Percentiles rank a stretch among this genome's conserved stretches.
These are phyloP conservation scores for Poeciliopsis prolifica DNA, from an alignment of 2,113 vertebrate genomes.

Conservation along the genomic window DNA sequence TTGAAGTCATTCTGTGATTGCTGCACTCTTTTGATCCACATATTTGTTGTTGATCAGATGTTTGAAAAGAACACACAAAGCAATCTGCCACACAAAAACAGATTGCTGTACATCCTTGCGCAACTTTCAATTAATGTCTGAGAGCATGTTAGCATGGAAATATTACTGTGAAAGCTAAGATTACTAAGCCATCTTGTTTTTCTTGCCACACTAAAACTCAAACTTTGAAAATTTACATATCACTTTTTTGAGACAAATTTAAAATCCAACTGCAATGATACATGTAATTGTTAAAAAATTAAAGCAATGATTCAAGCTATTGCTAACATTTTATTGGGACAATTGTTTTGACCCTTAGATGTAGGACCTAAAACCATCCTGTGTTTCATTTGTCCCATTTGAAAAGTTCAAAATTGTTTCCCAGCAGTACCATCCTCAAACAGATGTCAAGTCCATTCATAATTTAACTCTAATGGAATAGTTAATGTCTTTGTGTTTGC, in stretches of 20 bases:
- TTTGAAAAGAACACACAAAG: constrained; percentile 12
- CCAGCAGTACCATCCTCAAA: constrained; percentile 46
- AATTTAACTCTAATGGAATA: constrained; percentile 70
- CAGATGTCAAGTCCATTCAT: constrained; percentile 53
- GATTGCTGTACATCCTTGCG: not conserved
- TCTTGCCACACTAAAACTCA: not conserved
- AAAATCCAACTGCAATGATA: not conserved
- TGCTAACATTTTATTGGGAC: not conserved
- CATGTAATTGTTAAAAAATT: not conserved
- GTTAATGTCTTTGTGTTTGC: constrained; percentile 63
- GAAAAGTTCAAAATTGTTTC: constrained; percentile 39
- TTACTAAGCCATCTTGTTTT: constrained; percentile 61
- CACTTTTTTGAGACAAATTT: not conserved
- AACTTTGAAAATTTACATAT: not conserved
- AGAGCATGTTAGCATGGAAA: constrained; percentile 73
- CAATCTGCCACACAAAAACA: constrained; percentile 5
- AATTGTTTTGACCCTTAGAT: constrained; percentile 23
- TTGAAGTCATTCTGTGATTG: not conserved
- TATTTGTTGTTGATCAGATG: not conserved
- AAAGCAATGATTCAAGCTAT: not conserved
- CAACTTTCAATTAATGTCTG: constrained; percentile 54
- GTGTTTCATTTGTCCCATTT: constrained; percentile 8
- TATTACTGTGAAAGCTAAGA: constrained; percentile 55
- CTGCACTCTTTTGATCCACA: constrained; percentile 9
- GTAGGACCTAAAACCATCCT: constrained; percentile 19